A percentile compares a stretch with the other conserved stretches of the same genome.
phyloP scores from a whole-genome alignment of 2,888 invertebrate genomes.

The Antheraea yamamai region DNA sequence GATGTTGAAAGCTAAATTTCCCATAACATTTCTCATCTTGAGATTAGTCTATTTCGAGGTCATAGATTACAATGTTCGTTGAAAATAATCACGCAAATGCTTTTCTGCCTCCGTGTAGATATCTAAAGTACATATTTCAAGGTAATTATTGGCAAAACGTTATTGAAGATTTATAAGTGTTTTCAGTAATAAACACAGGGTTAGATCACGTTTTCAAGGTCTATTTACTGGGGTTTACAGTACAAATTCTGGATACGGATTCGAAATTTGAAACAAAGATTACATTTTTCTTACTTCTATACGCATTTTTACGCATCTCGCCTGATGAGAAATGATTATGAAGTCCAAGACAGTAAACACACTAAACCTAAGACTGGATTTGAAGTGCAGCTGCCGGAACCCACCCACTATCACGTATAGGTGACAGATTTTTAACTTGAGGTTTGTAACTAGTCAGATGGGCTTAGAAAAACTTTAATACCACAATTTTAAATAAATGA shows the following conservation, averaged over 20 bases:
- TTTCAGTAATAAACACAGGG: constrained; percentile 6
- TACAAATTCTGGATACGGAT: neutral
- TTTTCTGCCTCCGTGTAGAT: neutral
- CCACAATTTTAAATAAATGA: too few relatives aligned
- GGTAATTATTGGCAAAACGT: constrained; percentile 12
- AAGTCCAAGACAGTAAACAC: too few relatives aligned
- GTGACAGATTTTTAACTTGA: too few relatives aligned
- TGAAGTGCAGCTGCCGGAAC: too few relatives aligned
- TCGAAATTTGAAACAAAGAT: neutral
- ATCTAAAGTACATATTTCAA: constrained; percentile 9
- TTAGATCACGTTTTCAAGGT: constrained; percentile 1
- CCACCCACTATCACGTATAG: too few relatives aligned
- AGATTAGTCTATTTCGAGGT: neutral
- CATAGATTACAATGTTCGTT: neutral
- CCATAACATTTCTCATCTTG: neutral
- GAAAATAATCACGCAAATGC: neutral
- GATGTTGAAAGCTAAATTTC: neutral
- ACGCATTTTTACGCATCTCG: too few relatives aligned
- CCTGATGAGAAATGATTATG: too few relatives aligned
- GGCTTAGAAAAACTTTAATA: too few relatives aligned
- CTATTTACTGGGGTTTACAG: neutral
- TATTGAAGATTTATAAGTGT: constrained; percentile 14
- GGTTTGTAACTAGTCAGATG: too few relatives aligned
- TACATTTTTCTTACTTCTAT: neutral
- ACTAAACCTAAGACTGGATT: too few relatives aligned